Evolutionary conservation across 1,140 invertebrate species (phyloP).

Genomic region (Heterodera carotae): DNA sequence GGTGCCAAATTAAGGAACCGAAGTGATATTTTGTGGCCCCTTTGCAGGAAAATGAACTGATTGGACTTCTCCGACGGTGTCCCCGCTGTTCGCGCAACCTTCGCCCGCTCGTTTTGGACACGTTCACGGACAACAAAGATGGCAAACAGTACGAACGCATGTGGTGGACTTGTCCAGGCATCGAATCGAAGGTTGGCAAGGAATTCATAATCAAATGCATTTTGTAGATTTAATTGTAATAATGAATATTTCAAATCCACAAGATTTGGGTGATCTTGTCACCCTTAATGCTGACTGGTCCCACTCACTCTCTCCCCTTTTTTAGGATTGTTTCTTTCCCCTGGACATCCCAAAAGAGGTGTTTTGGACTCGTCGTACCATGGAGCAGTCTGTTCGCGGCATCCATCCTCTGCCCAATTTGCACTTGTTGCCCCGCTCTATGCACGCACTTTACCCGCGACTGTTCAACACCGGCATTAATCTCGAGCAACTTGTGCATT

Average conservation of each 20-base stretch:
- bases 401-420: slow-evolving; percentile 52
- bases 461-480: slow-evolving; percentile 32
- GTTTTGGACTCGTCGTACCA: slow-evolving; percentile 48
- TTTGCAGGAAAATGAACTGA: slow-evolving; percentile 21
- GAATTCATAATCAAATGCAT: too few relatives aligned
- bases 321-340: slow-evolving; percentile 51
- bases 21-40: slow-evolving; percentile 15
- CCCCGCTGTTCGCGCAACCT: slow-evolving; percentile 43
- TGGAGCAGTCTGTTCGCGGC: slow-evolving; percentile 41
- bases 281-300: too few relatives aligned
- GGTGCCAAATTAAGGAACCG: neutral
- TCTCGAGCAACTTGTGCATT: neutral
- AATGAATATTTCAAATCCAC: too few relatives aligned
- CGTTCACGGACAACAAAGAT: slow-evolving; percentile 29
- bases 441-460: slow-evolving; percentile 45
- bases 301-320: neutral
- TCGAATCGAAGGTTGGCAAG: slow-evolving; percentile 43
- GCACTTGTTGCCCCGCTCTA: slow-evolving; percentile 44
- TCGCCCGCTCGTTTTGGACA: slow-evolving; percentile 39
- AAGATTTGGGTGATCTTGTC: too few relatives aligned
- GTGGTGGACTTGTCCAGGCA: slow-evolving; percentile 55
- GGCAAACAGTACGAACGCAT: slow-evolving; percentile 38
- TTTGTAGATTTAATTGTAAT: too few relatives aligned
- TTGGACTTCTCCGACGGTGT: slow-evolving; percentile 25
- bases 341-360: slow-evolving; percentile 51